phyloP scores from a whole-genome alignment of 2,113 vertebrate species.

The Cebus imitator region DNA sequence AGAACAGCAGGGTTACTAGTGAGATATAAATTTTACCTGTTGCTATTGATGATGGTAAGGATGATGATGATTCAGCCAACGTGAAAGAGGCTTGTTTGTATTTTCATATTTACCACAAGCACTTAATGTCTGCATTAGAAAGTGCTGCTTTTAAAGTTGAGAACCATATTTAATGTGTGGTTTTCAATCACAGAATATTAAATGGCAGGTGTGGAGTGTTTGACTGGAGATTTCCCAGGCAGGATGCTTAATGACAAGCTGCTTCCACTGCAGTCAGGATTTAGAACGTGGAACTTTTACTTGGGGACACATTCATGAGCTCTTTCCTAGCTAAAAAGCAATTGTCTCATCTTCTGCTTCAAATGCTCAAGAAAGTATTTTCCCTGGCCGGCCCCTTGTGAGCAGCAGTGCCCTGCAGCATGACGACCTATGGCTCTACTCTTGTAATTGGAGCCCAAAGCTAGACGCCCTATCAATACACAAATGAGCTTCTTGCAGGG shows the following conservation, averaged over 20 bases:
- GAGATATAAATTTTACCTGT: background rate
- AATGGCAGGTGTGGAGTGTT: background rate
- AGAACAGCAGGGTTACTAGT: background rate
- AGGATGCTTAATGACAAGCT: background rate
- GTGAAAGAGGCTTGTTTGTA: background rate
- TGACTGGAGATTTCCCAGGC: background rate
- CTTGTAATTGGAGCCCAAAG: background rate
- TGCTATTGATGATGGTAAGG: background rate
- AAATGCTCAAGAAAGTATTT: background rate
- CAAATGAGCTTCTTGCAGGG: background rate
- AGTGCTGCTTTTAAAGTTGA: background rate
- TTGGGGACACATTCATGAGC: background rate
- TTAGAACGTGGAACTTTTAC: background rate
- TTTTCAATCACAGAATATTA: background rate
- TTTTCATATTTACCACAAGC: background rate
- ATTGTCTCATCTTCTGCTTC: constrained; percentile 44
- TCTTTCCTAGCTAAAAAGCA: constrained; percentile 43
- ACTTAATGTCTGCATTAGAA: background rate
- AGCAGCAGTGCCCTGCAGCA: background rate
- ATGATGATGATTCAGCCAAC: background rate
- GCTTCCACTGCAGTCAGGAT: background rate
- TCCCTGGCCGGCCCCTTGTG: constrained; percentile 9
- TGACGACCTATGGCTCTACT: background rate
- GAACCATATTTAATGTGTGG: background rate
- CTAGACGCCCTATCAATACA: background rate